Base-by-base conservation (phyloP, 2,888 invertebrate species). In the Hydraecia micacea region DNA sequence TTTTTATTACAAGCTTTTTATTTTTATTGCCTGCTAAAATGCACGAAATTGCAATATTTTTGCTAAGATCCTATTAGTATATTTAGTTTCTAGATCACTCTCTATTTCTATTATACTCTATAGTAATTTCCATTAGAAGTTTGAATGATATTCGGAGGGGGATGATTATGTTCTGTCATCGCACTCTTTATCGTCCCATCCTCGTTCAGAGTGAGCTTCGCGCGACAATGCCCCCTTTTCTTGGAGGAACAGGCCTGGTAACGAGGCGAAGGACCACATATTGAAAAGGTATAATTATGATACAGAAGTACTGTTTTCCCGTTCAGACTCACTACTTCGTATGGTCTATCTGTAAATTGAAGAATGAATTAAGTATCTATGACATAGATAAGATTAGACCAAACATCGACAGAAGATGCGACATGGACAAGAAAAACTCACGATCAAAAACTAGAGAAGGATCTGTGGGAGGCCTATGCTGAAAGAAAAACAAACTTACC, bases 231-330 rank as follows among this genome's bases (percentile, higher is more conserved):
- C 28, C 66, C 71, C 0, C 46, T 0, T 68, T 80, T 89, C 52
- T 80, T 88, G 0, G 91, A 91, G 0, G 91, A 91, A 66, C 91
- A 91, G 36, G 83, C 84, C 32, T 82, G 86, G 28, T 84, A 32
- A 5, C 79, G 77, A 9, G 66, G 63, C 0, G 86, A 79, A 1
- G 67, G 55, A 5, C 89, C 90, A 21, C 73, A 63, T 58, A 71
- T 88, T 0, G 90, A 87, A 65, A 77, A 91, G 0, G 90, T 90
- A 49, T 88, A 75, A 9, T 86, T 65, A 55, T 83, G 69, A 65
- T 84, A 90, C 0, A 88, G 67, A 9, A 90, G 11, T 8, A 66
- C 72, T 3, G 42, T 77, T 62, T 49, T 87, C 2, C 85, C 84
- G 76, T 75, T 84, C 39, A 82, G 62, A 70, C 7, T 76, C 69